These are phyloP conservation scores for Xestia rhomboidea DNA, from an alignment of 2,888 invertebrate genomes.

Conservation along the genomic window DNA sequence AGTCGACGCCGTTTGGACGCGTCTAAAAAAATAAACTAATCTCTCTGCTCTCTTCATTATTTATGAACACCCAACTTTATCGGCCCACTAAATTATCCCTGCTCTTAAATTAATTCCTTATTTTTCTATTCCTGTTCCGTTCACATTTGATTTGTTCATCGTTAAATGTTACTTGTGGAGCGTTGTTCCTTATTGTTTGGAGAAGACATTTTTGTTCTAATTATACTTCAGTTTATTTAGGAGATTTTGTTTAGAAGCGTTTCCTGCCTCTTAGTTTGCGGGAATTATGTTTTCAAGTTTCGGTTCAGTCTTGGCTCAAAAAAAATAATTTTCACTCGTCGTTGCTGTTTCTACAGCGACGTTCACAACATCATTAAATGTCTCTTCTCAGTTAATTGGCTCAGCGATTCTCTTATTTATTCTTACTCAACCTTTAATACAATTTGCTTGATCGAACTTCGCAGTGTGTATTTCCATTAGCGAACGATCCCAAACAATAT, in stretches of 20 bases:
- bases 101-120: slow-evolving; percentile 74
- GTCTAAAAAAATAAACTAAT: slow-evolving; percentile 79
- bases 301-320: background rate
- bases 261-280: slow-evolving; percentile 13
- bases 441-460: slow-evolving; percentile 28
- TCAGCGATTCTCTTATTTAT: background rate
- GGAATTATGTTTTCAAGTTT: slow-evolving; percentile 4
- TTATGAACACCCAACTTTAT: slow-evolving; percentile 84
- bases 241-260: slow-evolving; percentile 18
- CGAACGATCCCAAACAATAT: slow-evolving; percentile 9
- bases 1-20: slow-evolving; percentile 82
- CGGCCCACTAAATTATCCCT: slow-evolving; percentile 76
- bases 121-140: slow-evolving; percentile 69
- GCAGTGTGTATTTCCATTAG: slow-evolving; percentile 9
- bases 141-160: slow-evolving; percentile 65
- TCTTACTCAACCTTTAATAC: background rate
- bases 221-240: slow-evolving; percentile 23
- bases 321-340: too few species aligned
- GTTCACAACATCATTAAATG: background rate
- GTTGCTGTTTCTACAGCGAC: background rate
- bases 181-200: slow-evolving; percentile 53
- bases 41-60: slow-evolving; percentile 79
- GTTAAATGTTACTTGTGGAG: slow-evolving; percentile 53
- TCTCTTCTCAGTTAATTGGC: background rate
- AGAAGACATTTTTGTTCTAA: slow-evolving; percentile 45